Conservation (phyloP, 2,888 invertebrate species). For the Brachynemurus nebulosus region DNA sequence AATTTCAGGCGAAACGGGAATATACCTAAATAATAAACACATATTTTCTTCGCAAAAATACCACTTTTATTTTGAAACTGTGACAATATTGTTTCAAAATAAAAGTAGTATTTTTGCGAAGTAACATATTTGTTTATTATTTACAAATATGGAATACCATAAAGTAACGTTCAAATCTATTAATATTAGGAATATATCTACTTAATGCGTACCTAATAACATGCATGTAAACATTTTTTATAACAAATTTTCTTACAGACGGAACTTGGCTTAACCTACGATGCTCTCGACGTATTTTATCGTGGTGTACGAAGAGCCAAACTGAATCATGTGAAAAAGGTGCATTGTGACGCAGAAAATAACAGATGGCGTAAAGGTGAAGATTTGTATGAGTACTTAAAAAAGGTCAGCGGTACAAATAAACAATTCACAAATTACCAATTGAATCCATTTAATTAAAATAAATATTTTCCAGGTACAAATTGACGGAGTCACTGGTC, state of each 20-base stretch:
- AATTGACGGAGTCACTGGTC: conserved; percentile 44
- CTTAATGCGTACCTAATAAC: too few species aligned
- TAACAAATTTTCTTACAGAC: conserved; percentile 36
- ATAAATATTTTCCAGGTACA: conserved; percentile 18
- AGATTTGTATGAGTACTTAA: background rate
- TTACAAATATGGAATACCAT: too few species aligned
- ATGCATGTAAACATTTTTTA: too few species aligned
- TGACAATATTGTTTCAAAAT: too few species aligned
- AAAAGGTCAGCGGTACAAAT: background rate
- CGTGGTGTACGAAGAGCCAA: conserved; percentile 23
- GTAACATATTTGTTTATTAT: too few species aligned
- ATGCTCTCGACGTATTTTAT: conserved; percentile 49
- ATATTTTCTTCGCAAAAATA: too few species aligned
- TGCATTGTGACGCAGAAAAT: conserved; percentile 26
- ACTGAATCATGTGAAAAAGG: conserved; percentile 22
- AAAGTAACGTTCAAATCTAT: too few species aligned
- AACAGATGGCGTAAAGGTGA: background rate
- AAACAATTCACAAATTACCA: background rate
- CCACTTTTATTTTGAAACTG: too few species aligned
- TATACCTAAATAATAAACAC: too few species aligned
- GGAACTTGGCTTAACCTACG: conserved; percentile 52
- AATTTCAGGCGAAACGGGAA: too few species aligned
- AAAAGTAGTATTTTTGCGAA: too few species aligned
- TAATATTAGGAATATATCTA: too few species aligned
- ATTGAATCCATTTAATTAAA: background rate